These are phyloP conservation scores for Probosciger aterrimus DNA, from an alignment of 2,113 vertebrate genomes.

Conservation along the genomic window DNA sequence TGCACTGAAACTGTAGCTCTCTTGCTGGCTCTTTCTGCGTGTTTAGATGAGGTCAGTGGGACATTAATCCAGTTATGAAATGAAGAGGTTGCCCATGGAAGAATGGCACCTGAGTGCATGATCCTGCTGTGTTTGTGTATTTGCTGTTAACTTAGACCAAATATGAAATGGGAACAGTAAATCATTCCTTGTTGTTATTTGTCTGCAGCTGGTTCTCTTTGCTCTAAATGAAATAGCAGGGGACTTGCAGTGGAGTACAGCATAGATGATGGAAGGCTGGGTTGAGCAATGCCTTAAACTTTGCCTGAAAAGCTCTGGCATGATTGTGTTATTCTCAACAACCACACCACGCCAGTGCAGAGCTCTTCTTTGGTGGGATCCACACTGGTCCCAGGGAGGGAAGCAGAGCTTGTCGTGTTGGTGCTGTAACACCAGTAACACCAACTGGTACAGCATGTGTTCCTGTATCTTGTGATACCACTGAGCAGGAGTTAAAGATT, in stretches of 20 bases:
- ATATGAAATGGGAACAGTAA: neutral
- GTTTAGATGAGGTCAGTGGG: neutral
- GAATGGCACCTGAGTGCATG: neutral
- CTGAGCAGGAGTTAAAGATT: neutral
- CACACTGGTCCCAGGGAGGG: neutral
- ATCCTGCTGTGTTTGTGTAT: neutral
- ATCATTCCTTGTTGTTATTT: neutral
- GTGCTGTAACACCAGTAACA: neutral
- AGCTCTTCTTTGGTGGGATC: neutral
- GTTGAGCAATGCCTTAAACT: neutral
- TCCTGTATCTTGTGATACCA: neutral
- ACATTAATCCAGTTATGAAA: neutral
- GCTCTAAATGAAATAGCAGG: neutral
- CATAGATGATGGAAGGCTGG: neutral
- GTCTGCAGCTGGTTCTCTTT: neutral
- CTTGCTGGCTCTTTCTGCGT: neutral
- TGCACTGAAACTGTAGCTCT: neutral
- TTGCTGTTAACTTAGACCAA: neutral
- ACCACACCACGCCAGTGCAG: neutral
- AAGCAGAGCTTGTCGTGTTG: rapidly evolving
- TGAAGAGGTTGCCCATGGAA: neutral
- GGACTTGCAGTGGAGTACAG: neutral
- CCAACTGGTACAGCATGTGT: neutral
- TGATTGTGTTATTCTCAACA: neutral
- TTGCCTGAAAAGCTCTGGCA: neutral